These are phyloP conservation scores for Cyanoramphus novaezelandiae DNA, from an alignment of 2,113 vertebrate genomes.

Conservation along the genomic window DNA sequence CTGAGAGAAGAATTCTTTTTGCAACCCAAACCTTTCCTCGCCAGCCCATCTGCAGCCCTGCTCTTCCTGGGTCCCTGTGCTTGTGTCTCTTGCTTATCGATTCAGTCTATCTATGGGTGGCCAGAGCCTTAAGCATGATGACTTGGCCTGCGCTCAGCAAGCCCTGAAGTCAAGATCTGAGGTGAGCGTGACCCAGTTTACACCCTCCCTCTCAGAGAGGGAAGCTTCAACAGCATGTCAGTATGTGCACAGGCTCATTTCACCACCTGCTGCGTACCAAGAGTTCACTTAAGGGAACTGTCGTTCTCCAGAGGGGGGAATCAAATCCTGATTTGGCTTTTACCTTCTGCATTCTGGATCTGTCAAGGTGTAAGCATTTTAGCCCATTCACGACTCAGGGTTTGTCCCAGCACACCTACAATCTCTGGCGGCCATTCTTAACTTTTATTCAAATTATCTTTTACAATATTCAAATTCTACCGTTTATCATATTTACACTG, in stretches of 20 bases:
- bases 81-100: neutral
- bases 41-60: neutral
- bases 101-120: neutral
- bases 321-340: neutral
- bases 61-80: neutral
- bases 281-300: accelerated
- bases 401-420: neutral
- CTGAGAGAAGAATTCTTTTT: neutral
- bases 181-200: neutral
- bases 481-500: neutral
- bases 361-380: neutral
- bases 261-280: neutral
- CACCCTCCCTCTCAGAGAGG: neutral
- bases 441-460: neutral
- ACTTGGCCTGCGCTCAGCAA: neutral
- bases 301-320: neutral
- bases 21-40: neutral
- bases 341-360: neutral
- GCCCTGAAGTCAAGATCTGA: neutral
- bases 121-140: neutral
- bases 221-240: neutral
- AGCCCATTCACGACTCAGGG: accelerated
- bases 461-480: neutral
- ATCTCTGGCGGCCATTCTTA: neutral
- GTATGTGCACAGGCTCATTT: neutral